Conservation (phyloP, 2,797 vertebrate species). For the Gobio occitaniae region DNA sequence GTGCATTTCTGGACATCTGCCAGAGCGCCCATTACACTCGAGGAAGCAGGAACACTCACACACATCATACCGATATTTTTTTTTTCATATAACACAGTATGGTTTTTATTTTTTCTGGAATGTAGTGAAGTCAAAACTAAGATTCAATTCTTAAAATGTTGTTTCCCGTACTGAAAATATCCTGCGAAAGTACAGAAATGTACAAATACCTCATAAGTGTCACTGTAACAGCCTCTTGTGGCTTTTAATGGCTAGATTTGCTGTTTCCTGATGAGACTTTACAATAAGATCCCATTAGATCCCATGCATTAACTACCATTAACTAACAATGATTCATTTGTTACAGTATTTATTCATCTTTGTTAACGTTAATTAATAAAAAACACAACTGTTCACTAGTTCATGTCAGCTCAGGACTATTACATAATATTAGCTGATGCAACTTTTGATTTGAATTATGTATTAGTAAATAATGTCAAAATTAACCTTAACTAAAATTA, state of each 20-base stretch:
- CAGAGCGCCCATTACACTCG: neutral
- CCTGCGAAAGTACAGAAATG: too few species aligned
- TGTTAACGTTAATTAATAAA: neutral
- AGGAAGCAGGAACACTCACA: neutral
- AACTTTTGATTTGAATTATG: neutral
- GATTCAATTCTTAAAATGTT: neutral
- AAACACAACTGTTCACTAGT: neutral
- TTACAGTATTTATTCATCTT: too few species aligned
- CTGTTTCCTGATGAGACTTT: too few species aligned
- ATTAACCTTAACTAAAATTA: neutral
- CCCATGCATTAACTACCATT: too few species aligned
- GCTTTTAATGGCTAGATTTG: too few species aligned
- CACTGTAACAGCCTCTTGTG: too few species aligned
- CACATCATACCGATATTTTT: neutral
- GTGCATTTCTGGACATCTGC: neutral
- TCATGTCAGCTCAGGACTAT: neutral
- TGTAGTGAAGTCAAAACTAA: neutral
- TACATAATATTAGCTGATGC: neutral
- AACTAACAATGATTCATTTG: too few species aligned
- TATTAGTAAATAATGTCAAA: neutral
- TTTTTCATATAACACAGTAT: neutral
- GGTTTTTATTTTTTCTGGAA: neutral
- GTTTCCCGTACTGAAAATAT: neutral
- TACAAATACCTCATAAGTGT: too few species aligned
- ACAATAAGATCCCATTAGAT: too few species aligned